phyloP scores from a whole-genome alignment of 1,140 invertebrate genomes.

The Drosophila orena region DNA sequence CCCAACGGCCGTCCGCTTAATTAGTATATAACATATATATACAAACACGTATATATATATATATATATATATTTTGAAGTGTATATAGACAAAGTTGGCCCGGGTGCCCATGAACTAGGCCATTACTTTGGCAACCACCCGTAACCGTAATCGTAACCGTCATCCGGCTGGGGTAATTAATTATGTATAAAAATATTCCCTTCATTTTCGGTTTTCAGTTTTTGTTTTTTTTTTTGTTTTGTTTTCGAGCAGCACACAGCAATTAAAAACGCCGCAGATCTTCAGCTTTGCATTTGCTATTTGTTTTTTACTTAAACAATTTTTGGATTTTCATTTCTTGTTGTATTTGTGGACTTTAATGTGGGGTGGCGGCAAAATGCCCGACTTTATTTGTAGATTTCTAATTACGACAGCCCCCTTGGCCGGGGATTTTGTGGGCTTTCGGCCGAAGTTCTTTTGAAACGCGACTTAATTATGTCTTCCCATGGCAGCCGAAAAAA shows the following conservation, averaged over 20 bases:
- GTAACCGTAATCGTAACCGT: neutral
- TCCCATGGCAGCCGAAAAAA: conserved; percentile 41
- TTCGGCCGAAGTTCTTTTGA: conserved; percentile 56
- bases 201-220: conserved; percentile 1
- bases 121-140: conserved; percentile 10
- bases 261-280: conserved; percentile 50
- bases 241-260: conserved; percentile 5
- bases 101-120: conserved; percentile 23
- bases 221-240: neutral
- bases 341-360: neutral
- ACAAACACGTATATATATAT: conserved; percentile 17
- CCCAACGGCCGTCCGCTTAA: conserved; percentile 4
- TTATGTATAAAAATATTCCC: conserved; percentile 67
- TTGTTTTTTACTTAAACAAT: conserved; percentile 44
- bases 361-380: neutral
- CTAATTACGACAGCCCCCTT: conserved; percentile 65
- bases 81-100: conserved; percentile 17
- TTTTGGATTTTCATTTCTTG: conserved; percentile 22
- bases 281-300: conserved; percentile 25
- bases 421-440: conserved; percentile 65
- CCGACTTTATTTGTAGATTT: conserved; percentile 59
- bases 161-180: conserved; percentile 58
- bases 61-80: neutral
- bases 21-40: conserved; percentile 37
- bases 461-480: conserved; percentile 77